These are phyloP conservation scores for Pherbina coryleti DNA, from an alignment of 2,888 invertebrate genomes.

Conservation along the genomic window DNA sequence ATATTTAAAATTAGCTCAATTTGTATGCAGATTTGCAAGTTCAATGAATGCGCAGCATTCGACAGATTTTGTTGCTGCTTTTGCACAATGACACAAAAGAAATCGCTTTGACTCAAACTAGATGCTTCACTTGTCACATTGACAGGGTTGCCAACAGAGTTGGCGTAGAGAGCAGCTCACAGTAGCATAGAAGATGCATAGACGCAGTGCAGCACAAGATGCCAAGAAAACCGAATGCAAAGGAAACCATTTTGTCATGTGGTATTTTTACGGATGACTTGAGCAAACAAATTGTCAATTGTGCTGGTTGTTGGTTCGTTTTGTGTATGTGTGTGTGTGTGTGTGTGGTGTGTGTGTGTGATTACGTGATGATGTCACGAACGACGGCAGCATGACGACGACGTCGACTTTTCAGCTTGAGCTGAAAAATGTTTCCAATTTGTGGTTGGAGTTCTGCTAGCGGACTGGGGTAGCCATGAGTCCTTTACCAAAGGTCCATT, in stretches of 20 bases:
- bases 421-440: constrained; percentile 31
- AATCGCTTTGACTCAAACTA: background rate
- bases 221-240: constrained; percentile 27
- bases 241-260: constrained; percentile 50
- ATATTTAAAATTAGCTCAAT: too few species aligned
- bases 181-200: background rate
- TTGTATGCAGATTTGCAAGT: too few species aligned
- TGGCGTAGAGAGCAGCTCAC: background rate
- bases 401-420: background rate
- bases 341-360: background rate
- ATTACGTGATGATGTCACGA: background rate
- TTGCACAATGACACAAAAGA: background rate
- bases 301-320: background rate
- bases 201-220: background rate
- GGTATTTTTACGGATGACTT: constrained; percentile 49
- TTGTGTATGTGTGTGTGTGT: background rate
- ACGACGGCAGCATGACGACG: background rate
- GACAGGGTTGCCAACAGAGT: background rate
- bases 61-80: background rate
- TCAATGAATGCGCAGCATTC: background rate
- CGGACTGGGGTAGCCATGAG: background rate
- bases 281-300: constrained; percentile 50
- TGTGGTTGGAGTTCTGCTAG: constrained; percentile 18
- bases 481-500: background rate
- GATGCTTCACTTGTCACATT: background rate